These are phyloP conservation scores for Erebia palarica DNA, from an alignment of 2,888 invertebrate species.

Conservation along the genomic window DNA sequence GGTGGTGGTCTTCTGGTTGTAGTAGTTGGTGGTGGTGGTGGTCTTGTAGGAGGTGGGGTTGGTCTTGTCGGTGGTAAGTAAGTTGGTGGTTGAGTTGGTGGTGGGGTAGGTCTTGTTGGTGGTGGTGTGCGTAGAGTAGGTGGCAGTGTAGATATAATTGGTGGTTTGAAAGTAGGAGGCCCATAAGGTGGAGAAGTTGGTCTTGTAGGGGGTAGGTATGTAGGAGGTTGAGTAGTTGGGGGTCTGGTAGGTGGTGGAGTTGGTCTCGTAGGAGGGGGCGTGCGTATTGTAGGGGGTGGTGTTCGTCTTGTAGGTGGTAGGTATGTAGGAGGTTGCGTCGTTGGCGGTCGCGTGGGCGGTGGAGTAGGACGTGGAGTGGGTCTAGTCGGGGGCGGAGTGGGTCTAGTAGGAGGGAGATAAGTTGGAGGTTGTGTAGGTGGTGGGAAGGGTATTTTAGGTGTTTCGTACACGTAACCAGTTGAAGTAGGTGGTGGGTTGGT, in stretches of 20 bases:
- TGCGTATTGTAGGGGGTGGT: conserved; percentile 44
- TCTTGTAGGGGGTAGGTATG: conserved; percentile 25
- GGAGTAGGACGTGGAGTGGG: conserved; percentile 4
- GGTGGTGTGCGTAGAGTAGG: background rate
- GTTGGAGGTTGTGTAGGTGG: conserved; percentile 25
- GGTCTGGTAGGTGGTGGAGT: conserved; percentile 21
- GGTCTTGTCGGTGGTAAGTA: conserved; percentile 24
- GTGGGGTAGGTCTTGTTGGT: conserved; percentile 27
- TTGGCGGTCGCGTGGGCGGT: conserved; percentile 29
- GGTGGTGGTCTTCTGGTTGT: conserved; percentile 11
- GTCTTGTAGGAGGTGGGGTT: conserved; percentile 28
- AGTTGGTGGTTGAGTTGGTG: conserved; percentile 24
- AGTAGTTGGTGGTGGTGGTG: conserved; percentile 11
- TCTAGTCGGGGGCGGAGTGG: conserved; percentile 15
- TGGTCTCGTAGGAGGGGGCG: conserved; percentile 17
- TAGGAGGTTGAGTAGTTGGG: conserved; percentile 23
- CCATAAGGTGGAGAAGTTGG: conserved; percentile 14
- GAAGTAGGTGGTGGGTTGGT: conserved; percentile 38
- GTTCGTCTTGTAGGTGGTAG: conserved; percentile 25
- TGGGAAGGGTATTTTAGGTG: conserved; percentile 44
- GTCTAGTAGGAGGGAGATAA: conserved; percentile 13
- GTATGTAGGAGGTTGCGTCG: conserved; percentile 34
- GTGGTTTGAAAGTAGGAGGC: conserved; percentile 22
- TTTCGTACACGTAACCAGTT: conserved; percentile 55
- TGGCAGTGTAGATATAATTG: conserved; percentile 23